Percentiles rank a stretch among this genome's conserved stretches.
Evolutionary conservation across 1,140 invertebrate species (phyloP).

Genomic region (honey bee (Apis mellifera)): DNA sequence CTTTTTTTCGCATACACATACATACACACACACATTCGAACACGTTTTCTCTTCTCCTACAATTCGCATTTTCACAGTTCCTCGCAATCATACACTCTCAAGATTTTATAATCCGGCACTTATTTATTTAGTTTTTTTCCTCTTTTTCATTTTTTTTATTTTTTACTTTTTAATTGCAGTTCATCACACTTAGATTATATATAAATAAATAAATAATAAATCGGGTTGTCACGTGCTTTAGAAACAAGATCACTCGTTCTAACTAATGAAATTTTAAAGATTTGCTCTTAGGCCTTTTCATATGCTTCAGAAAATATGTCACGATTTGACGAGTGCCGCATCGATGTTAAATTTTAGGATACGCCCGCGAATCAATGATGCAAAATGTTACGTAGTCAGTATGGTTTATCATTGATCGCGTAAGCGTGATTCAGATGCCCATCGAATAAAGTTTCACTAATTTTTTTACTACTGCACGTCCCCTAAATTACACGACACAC

Average conservation of each 20-base stretch:
- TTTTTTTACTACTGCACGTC: neutral
- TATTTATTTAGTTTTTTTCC: neutral
- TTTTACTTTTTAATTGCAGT: slow-evolving; percentile 10
- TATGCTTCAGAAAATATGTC: slow-evolving; percentile 23
- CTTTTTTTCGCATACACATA: neutral
- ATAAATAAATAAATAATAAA: slow-evolving; percentile 69
- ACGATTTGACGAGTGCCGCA: neutral
- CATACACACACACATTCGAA: slow-evolving; percentile 2
- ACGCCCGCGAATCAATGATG: slow-evolving; percentile 6
- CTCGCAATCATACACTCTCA: neutral
- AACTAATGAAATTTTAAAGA: slow-evolving; percentile 49
- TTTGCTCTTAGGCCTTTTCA: slow-evolving; percentile 47
- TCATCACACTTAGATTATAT: slow-evolving; percentile 44
- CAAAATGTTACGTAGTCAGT: slow-evolving; percentile 8
- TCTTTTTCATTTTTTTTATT: neutral
- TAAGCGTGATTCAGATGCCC: neutral
- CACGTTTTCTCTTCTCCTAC: slow-evolving; percentile 13
- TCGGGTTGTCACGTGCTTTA: slow-evolving; percentile 39
- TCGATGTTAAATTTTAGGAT: slow-evolving; percentile 12
- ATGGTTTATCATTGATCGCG: slow-evolving; percentile 6
- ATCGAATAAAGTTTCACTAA: slow-evolving; percentile 9
- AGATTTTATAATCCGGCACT: slow-evolving; percentile 30
- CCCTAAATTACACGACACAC: neutral
- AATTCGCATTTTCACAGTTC: neutral
- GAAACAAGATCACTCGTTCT: slow-evolving; percentile 33